Percentiles rank a stretch among this genome's conserved stretches.
Conservation (phyloP, 2,888 invertebrate genomes). For the Bhutanitis thaidina region DNA sequence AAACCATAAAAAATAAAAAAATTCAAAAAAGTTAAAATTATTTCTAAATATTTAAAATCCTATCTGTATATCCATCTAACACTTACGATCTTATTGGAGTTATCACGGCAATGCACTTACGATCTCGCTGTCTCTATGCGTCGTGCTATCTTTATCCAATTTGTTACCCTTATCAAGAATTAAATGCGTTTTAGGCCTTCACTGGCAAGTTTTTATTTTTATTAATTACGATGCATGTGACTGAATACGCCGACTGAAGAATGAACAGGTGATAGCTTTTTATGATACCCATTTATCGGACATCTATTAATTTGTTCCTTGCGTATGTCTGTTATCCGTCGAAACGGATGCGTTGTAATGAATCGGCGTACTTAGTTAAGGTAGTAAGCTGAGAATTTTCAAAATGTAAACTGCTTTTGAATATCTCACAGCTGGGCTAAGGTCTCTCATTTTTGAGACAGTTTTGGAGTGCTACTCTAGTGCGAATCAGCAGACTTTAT, state of each 20-base stretch:
- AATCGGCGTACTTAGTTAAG: slow-evolving; percentile 28
- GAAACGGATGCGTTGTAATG: slow-evolving; percentile 27
- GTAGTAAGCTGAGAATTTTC: slow-evolving; percentile 5
- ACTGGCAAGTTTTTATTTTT: slow-evolving; percentile 62
- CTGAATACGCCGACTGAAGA: slow-evolving; percentile 38
- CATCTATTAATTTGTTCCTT: slow-evolving; percentile 50
- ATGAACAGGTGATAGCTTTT: slow-evolving; percentile 67
- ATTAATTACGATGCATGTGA: slow-evolving; percentile 61
- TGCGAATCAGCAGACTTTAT: too few relatives aligned
- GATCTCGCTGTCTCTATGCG: slow-evolving; percentile 71
- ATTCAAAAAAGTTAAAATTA: too few relatives aligned
- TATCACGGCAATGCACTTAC: slow-evolving; percentile 78
- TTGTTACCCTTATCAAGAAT: slow-evolving; percentile 79
- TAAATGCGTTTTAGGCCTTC: slow-evolving; percentile 77
- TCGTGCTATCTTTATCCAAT: slow-evolving; percentile 77
- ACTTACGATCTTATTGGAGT: slow-evolving; percentile 47
- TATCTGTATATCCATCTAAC: slow-evolving; percentile 36
- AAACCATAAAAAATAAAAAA: too few relatives aligned
- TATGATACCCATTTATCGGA: slow-evolving; percentile 64
- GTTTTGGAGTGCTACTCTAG: too few relatives aligned
- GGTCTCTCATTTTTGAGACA: too few relatives aligned
- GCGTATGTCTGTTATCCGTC: slow-evolving; percentile 3
- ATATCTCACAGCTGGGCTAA: too few relatives aligned
- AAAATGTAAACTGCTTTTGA: too few relatives aligned
- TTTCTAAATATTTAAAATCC: too few relatives aligned